Evolutionary conservation across 2,797 vertebrate genomes (phyloP), one percentile per base, ranked within the genome.

Genomic region (Oreortyx pictus): DNA sequence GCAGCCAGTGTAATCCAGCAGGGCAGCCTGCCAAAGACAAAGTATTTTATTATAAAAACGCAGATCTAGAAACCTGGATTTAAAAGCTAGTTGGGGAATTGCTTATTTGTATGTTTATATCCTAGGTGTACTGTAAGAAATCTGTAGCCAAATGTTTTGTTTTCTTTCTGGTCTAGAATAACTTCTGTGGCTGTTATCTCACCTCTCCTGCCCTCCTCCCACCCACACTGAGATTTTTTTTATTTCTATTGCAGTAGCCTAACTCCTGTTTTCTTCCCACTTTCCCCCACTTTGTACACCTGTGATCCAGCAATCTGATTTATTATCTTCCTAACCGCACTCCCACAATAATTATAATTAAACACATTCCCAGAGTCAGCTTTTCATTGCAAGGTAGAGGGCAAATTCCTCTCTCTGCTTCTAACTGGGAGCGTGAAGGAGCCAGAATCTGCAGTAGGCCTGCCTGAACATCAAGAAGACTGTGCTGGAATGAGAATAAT

Each of bases 271-370:
- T 88, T 82, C 75, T n/a, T 95, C 74, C 74, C 74, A 70, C 77
- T 81, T 91, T n/a, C 54, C 70, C 33, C 9, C 1, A 7, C 65
- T 90, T 95, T 86, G 80, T 96, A 70, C 82, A 93, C 89, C 91
- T 95, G 94, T 64, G 93, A 94, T 94, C 90, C 2, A 2, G 84
- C 92, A 95, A 35, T 89, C 72, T 94, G 76, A 82, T 92, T 90
- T 92, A 93, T 93, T 95, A 88, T 94, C 93, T 95, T 91, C 85
- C 94, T 95, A 89, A 95, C 93, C 95, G 86, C 94, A 91, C 82
- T 96, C 82, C 94, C 89, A 86, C 94, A 93, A 14, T 88, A 78
- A 95, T 91, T 90, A 86, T 75, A 90, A 93, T 90, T 62, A 74
- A 87, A 90, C 74, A 83, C 92, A 92, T 94, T 92, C 88, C 57